These are phyloP conservation scores for Orbicella faveolata DNA, from an alignment of 64 coral and sea anemone genomes.

Conservation along the genomic window DNA sequence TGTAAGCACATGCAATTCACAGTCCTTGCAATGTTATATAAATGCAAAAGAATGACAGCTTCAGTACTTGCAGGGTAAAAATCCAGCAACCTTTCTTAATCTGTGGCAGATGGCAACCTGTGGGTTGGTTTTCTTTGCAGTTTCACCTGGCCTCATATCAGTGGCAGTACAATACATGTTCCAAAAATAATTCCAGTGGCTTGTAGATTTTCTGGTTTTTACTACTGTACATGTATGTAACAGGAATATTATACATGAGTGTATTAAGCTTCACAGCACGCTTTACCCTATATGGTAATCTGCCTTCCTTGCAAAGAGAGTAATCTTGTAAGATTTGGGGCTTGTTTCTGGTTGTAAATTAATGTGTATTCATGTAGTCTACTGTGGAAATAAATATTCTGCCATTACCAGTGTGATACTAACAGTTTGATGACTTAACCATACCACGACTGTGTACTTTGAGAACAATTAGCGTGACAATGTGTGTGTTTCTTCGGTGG, in stretches of 20 bases:
- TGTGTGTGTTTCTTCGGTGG: no score
- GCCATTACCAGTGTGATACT: neutral
- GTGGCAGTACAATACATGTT: neutral
- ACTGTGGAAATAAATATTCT: conserved; percentile 29
- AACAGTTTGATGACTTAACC: neutral
- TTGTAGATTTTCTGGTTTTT: neutral
- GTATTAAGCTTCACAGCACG: neutral
- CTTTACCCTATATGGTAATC: no score
- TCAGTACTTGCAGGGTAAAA: neutral
- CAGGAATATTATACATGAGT: neutral
- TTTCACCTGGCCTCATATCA: neutral
- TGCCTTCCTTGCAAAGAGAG: no score
- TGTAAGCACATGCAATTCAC: no score
- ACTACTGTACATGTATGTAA: neutral
- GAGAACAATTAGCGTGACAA: no score
- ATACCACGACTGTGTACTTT: no score
- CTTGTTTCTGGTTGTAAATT: neutral
- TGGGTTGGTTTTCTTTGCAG: neutral
- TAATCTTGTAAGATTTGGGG: no score
- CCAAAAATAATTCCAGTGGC: neutral
- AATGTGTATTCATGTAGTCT: neutral
- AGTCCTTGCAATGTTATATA: no score
- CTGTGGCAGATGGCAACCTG: neutral
- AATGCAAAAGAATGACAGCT: neutral
- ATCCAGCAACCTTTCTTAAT: neutral